Conservation (phyloP, 2,888 invertebrate genomes). For the Parascotia fuliginaria region DNA sequence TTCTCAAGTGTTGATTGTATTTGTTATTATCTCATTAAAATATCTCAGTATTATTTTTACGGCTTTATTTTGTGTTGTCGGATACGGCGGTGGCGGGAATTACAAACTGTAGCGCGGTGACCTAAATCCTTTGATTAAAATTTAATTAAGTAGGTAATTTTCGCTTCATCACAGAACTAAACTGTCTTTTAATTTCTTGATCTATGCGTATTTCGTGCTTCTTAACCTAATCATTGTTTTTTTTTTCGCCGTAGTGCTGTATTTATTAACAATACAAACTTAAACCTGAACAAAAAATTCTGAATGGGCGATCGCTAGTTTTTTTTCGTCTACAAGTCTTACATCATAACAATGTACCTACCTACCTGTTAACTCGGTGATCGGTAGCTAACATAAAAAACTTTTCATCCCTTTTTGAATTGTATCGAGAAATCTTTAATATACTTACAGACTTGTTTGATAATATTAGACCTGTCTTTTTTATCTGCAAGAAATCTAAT, state of each 20-base stretch:
- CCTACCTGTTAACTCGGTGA: conserved; percentile 41
- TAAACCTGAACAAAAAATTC: conserved; percentile 26
- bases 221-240: conserved; percentile 21
- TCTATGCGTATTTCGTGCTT: conserved; percentile 9
- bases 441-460: neutral
- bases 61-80: neutral
- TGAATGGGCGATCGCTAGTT: conserved; percentile 25
- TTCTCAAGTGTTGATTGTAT: conserved; percentile 25
- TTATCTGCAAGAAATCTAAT: no score
- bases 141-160: no score
- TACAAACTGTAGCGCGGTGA: conserved; percentile 29
- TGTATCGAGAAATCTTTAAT: conserved; percentile 8
- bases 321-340: conserved; percentile 30
- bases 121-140: no score
- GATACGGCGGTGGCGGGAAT: conserved; percentile 9
- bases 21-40: conserved; percentile 4
- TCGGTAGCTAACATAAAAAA: conserved; percentile 37
- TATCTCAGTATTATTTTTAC: neutral
- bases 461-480: neutral
- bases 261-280: conserved; percentile 30
- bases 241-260: conserved; percentile 22
- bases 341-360: conserved; percentile 29
- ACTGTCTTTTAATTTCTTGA: conserved; percentile 9
- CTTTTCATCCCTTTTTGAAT: conserved; percentile 7
- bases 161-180: conserved; percentile 8